Evolutionary conservation across 2,888 invertebrate species (phyloP).

Genomic region (Drosophila helvetica): DNA sequence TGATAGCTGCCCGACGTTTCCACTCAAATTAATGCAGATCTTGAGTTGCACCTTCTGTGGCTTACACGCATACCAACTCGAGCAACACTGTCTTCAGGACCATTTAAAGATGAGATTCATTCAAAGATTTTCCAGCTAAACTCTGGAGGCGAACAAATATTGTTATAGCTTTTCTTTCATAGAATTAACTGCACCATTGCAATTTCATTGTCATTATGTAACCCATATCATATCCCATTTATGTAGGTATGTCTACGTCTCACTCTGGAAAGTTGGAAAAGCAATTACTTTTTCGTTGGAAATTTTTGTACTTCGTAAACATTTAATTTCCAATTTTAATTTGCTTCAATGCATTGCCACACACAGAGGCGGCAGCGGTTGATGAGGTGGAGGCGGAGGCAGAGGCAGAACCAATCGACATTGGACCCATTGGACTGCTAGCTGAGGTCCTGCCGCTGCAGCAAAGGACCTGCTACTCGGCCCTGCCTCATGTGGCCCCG

Average conservation of each 20-base stretch:
- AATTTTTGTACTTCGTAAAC: slow-evolving; percentile 76
- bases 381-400: not conserved
- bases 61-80: not conserved
- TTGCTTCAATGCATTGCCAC: slow-evolving; percentile 75
- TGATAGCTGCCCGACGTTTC: slow-evolving; percentile 16
- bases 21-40: slow-evolving; percentile 4
- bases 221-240: slow-evolving; percentile 1
- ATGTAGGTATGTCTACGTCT: not conserved
- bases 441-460: slow-evolving; percentile 40
- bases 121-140: not conserved
- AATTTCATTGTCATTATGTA: slow-evolving; percentile 1
- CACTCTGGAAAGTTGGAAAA: slow-evolving; percentile 51
- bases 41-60: slow-evolving; percentile 6
- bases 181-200: not conserved
- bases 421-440: slow-evolving; percentile 45
- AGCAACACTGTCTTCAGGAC: not conserved
- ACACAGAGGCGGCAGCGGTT: slow-evolving; percentile 26
- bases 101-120: not conserved
- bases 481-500: slow-evolving; percentile 24
- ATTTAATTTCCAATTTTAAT: slow-evolving; percentile 79
- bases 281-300: slow-evolving; percentile 76
- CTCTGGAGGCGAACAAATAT: not conserved
- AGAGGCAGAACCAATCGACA: slow-evolving; percentile 31
- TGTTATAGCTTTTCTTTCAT: not conserved
- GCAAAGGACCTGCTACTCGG: slow-evolving; percentile 24